Percentiles rank a stretch among this genome's conserved stretches.
Evolutionary conservation across 2,113 vertebrate genomes (phyloP).

Genomic region (Hymenochirus boettgeri): DNA sequence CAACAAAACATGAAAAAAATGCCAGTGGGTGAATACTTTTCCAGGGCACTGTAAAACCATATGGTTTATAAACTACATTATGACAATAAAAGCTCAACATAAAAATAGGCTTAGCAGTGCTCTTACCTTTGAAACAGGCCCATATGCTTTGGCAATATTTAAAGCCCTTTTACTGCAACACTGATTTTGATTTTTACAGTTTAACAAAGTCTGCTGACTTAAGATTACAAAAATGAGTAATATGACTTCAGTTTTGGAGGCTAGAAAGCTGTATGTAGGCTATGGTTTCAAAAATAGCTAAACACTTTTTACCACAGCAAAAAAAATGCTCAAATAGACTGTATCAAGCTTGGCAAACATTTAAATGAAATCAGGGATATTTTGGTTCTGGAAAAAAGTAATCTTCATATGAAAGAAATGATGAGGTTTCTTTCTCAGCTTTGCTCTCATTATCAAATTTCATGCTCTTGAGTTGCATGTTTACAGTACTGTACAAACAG

Average conservation of each 20-base stretch:
- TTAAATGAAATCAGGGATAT: conserved; percentile 11
- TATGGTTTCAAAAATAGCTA: not conserved
- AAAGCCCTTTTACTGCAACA: too few relatives aligned
- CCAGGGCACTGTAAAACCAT: too few relatives aligned
- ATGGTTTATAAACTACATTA: too few relatives aligned
- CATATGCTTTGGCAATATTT: too few relatives aligned
- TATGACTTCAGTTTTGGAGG: not conserved
- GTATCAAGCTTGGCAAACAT: conserved; percentile 18
- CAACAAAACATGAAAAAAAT: too few relatives aligned
- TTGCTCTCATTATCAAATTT: conserved; percentile 40
- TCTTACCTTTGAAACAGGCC: too few relatives aligned
- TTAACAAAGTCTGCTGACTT: not conserved
- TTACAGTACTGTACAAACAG: conserved; percentile 40
- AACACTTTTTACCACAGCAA: not conserved
- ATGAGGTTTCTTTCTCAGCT: conserved; percentile 21
- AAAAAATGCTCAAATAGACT: not conserved
- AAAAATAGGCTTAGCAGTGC: too few relatives aligned
- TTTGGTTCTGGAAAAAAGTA: conserved; percentile 27
- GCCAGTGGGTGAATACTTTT: too few relatives aligned
- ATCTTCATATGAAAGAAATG: conserved; percentile 31
- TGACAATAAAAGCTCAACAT: too few relatives aligned
- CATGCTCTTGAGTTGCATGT: conserved; percentile 39
- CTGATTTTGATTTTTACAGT: not conserved
- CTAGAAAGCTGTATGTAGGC: not conserved
- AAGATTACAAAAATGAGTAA: not conserved